Evolutionary conservation across 2,888 invertebrate species (phyloP).

Genomic region (Napeogenes inachia): DNA sequence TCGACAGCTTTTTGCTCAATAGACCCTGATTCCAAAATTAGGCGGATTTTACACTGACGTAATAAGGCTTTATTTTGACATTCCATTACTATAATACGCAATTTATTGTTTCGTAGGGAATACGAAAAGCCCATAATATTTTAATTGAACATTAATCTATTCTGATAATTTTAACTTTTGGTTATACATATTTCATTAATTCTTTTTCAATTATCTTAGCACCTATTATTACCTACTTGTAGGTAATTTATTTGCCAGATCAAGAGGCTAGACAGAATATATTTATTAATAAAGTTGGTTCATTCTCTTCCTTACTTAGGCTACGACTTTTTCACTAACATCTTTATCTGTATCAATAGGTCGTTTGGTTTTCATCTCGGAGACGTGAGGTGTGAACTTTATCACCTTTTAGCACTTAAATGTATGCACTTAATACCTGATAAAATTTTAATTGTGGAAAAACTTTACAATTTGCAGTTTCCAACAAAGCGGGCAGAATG

Average conservation of each 20-base stretch:
- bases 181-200: too few relatives aligned
- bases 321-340: constrained; percentile 55
- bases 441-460: constrained; percentile 24
- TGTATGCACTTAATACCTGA: constrained; percentile 14
- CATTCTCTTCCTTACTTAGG: neutral
- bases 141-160: too few relatives aligned
- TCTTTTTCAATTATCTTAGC: too few relatives aligned
- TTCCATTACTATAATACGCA: neutral
- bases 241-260: too few relatives aligned
- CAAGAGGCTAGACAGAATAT: too few relatives aligned
- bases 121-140: too few relatives aligned
- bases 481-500: constrained; percentile 25
- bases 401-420: constrained; percentile 29
- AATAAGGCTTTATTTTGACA: neutral
- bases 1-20: constrained; percentile 48
- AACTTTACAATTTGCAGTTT: constrained; percentile 22
- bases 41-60: constrained; percentile 34
- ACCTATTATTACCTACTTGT: too few relatives aligned
- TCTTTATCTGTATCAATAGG: constrained; percentile 69
- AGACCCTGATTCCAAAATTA: constrained; percentile 41
- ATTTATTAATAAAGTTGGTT: neutral
- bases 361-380: constrained; percentile 50
- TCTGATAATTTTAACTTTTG: too few relatives aligned
- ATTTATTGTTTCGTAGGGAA: too few relatives aligned
- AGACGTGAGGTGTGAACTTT: constrained; percentile 42